phyloP scores from a whole-genome alignment of 2,797 vertebrate species.

The Luscinia megarhynchos region DNA sequence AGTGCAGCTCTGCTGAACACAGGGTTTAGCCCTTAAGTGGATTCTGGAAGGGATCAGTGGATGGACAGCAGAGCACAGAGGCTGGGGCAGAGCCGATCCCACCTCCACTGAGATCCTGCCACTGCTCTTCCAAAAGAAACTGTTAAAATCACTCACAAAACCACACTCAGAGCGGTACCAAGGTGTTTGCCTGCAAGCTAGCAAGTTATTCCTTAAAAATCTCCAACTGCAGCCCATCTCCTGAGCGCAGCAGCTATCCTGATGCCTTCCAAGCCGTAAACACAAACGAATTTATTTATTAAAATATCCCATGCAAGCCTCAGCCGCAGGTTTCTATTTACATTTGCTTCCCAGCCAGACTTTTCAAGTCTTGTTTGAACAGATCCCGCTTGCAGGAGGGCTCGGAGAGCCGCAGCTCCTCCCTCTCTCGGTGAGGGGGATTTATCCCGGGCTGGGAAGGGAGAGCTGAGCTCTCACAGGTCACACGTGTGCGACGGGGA shows the following conservation, averaged over 20 bases:
- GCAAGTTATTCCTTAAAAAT: not conserved
- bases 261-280: not conserved
- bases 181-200: accelerated
- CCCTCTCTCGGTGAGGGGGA: not conserved
- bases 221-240: accelerated
- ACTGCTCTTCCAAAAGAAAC: accelerated
- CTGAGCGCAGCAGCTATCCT: not conserved
- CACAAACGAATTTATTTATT: not conserved
- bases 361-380: not conserved
- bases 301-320: not conserved
- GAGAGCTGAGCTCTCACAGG: accelerated
- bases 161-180: accelerated
- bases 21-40: not conserved
- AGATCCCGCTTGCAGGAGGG: not conserved
- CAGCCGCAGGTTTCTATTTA: not conserved
- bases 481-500: not conserved
- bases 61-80: not conserved
- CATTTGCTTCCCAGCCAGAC: not conserved
- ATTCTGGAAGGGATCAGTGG: not conserved
- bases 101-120: accelerated
- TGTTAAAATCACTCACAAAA: not conserved
- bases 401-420: not conserved
- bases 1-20: accelerated
- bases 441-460: not conserved
- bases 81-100: not conserved